phyloP scores from a whole-genome alignment of 2,797 vertebrate species.

The Rhadinocentrus ornatus region DNA sequence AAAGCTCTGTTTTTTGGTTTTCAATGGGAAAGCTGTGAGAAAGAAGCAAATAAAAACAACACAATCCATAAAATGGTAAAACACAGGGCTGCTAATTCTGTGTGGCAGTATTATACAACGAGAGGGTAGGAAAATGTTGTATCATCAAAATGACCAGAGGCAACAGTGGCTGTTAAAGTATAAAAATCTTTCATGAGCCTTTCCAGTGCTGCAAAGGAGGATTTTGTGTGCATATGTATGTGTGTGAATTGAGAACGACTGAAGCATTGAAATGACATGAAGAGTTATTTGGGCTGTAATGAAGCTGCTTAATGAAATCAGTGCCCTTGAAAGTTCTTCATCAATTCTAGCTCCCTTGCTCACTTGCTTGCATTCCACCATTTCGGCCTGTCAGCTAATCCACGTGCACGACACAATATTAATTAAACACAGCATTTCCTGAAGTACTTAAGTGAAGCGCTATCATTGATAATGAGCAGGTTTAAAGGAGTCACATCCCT shows the following conservation, averaged over 20 bases:
- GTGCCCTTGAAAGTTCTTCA: constrained; percentile 95
- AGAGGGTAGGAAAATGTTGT: constrained; percentile 27
- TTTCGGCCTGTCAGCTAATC: constrained; percentile 87
- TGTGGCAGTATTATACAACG: constrained; percentile 3
- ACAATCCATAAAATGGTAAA: constrained; percentile 41
- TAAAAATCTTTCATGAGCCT: constrained; percentile 34
- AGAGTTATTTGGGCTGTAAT: constrained; percentile 88
- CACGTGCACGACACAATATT: constrained; percentile 86
- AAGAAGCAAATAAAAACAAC: constrained; percentile 21
- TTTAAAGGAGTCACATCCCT: constrained; percentile 90
- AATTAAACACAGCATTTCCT: constrained; percentile 91
- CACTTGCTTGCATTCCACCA: constrained; percentile 64
- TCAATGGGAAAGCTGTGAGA: constrained; percentile 45
- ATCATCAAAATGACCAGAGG: constrained; percentile 35
- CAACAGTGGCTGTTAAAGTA: constrained; percentile 41
- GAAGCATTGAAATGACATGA: constrained; percentile 83
- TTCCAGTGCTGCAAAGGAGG: constrained; percentile 16
- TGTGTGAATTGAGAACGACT: constrained; percentile 53
- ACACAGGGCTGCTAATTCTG: not conserved
- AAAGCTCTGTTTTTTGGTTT: constrained; percentile 64
- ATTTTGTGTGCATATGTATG: constrained; percentile 37
- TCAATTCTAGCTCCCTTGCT: constrained; percentile 85
- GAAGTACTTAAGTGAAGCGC: constrained; percentile 89
- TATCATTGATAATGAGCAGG: constrained; percentile 92
- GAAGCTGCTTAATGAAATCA: constrained; percentile 91